A percentile compares a stretch with the other conserved stretches of the same genome.
Conservation (phyloP, 2,797 vertebrate species). For the Carduelis carduelis region DNA sequence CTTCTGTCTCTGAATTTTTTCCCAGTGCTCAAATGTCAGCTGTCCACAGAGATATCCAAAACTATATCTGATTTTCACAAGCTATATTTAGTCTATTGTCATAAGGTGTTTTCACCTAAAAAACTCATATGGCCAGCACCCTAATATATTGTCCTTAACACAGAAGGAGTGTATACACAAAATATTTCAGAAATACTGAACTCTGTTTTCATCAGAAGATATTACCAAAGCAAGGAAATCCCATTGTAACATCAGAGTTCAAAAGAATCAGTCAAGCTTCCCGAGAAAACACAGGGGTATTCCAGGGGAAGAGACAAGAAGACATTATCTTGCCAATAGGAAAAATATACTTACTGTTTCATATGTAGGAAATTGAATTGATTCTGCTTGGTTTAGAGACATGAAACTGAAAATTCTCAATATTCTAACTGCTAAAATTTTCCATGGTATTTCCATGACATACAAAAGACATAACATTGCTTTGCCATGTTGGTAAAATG, state of each 20-base stretch:
- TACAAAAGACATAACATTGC: background rate
- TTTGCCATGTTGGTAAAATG: background rate
- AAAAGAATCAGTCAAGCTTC: background rate
- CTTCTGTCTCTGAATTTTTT: background rate
- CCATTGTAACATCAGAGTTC: background rate
- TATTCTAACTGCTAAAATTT: background rate
- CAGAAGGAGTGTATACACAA: background rate
- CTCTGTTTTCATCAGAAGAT: background rate
- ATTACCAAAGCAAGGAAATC: background rate
- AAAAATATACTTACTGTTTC: background rate
- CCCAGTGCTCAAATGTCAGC: background rate
- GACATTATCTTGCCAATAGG: background rate
- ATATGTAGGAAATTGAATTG: background rate
- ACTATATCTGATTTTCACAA: background rate
- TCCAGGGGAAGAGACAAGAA: background rate
- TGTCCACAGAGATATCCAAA: background rate
- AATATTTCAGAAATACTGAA: background rate
- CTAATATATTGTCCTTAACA: background rate
- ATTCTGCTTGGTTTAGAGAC: background rate
- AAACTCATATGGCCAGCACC: accelerated
- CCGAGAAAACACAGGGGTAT: background rate
- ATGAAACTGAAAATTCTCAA: background rate
- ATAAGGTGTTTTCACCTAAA: background rate
- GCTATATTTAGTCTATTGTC: background rate
- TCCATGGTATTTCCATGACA: background rate